phyloP scores from a whole-genome alignment of 2,797 vertebrate genomes.

The Peromyscus nudipes region DNA sequence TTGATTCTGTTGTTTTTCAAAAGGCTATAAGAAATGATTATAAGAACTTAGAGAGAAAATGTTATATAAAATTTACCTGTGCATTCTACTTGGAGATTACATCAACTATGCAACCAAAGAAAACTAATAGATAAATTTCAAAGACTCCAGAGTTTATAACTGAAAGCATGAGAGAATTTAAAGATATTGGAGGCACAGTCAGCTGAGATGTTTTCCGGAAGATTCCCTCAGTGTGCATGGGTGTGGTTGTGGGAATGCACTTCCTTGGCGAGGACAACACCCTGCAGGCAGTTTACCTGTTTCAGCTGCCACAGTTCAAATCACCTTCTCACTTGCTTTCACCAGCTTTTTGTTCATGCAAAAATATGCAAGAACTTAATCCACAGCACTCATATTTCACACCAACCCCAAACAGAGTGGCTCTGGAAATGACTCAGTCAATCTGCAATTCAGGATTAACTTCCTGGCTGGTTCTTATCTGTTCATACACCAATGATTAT shows the following conservation, averaged over 20 bases:
- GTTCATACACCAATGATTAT: conserved; percentile 62
- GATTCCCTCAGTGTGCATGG: background rate
- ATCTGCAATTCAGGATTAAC: conserved; percentile 62
- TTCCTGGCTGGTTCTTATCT: conserved; percentile 30
- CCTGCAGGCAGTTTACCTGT: background rate
- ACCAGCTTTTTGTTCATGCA: background rate
- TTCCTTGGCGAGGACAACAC: background rate
- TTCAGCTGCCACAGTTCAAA: background rate
- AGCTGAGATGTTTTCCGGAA: background rate
- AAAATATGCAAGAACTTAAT: conserved; percentile 38
- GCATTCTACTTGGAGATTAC: background rate
- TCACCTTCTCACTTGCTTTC: background rate
- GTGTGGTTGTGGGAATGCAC: background rate
- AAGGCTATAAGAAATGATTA: conserved; percentile 8
- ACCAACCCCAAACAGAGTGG: conserved; percentile 24
- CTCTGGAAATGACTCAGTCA: conserved; percentile 62
- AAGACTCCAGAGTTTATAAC: background rate
- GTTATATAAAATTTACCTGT: conserved; percentile 7
- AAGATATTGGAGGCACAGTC: background rate
- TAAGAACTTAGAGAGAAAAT: background rate
- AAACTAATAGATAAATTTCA: background rate
- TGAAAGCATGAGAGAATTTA: background rate
- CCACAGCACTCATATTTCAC: conserved; percentile 27
- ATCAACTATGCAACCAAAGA: conserved; percentile 2
- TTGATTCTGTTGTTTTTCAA: conserved; percentile 34